Percentiles rank a stretch among this genome's conserved stretches.
Conservation (phyloP, 2,888 invertebrate genomes). For the Drosophila anomelani region DNA sequence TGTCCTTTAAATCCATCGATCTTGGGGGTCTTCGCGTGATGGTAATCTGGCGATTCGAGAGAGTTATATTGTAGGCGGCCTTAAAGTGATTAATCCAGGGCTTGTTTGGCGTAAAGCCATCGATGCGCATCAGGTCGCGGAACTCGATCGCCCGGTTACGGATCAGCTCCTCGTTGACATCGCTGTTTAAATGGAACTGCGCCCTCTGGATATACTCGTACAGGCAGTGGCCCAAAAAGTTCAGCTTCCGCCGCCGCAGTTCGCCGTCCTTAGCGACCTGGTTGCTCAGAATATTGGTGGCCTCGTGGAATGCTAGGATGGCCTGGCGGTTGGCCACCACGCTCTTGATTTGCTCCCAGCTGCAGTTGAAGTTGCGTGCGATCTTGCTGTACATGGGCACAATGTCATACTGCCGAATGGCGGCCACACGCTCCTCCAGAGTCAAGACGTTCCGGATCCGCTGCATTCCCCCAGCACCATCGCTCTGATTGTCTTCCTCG, state of each 20-base stretch:
- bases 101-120: slow-evolving; percentile 75
- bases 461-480: slow-evolving; percentile 38
- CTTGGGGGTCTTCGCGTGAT: slow-evolving; percentile 73
- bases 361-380: slow-evolving; percentile 82
- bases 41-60: slow-evolving; percentile 77
- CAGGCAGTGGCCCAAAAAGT: slow-evolving; percentile 81
- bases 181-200: slow-evolving; percentile 73
- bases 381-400: slow-evolving; percentile 83
- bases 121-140: slow-evolving; percentile 71
- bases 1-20: slow-evolving; percentile 76
- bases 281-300: slow-evolving; percentile 57
- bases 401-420: slow-evolving; percentile 81
- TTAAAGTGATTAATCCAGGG: slow-evolving; percentile 82
- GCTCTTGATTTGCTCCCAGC: slow-evolving; percentile 83
- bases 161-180: slow-evolving; percentile 77
- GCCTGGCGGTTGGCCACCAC: slow-evolving; percentile 79
- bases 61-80: slow-evolving; percentile 74
- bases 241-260: slow-evolving; percentile 72
- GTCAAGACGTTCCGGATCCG: slow-evolving; percentile 79
- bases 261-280: slow-evolving; percentile 61
- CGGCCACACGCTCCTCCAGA: slow-evolving; percentile 81
- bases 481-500: slow-evolving; percentile 36
- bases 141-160: slow-evolving; percentile 77
- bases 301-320: slow-evolving; percentile 80
- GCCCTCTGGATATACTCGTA: slow-evolving; percentile 82